Evolutionary conservation across 2,888 invertebrate genomes (phyloP).

Genomic region (Drosophila austrosaltans): DNA sequence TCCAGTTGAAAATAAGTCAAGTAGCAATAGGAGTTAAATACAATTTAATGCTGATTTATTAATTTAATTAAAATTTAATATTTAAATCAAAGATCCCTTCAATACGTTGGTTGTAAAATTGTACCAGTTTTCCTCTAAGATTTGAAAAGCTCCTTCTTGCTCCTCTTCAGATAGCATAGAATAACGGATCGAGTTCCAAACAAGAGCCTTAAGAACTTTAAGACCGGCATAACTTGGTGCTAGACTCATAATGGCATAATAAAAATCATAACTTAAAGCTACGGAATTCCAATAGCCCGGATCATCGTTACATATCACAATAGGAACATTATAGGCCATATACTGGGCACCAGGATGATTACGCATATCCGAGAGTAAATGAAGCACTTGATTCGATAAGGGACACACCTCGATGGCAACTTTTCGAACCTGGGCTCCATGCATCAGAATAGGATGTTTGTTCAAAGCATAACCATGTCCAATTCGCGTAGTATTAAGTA

Average conservation of each 20-base stretch:
- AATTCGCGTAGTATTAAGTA: slow-evolving; percentile 82
- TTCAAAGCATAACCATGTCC: slow-evolving; percentile 82
- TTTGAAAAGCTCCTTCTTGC: slow-evolving; percentile 56
- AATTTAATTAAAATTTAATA: slow-evolving; percentile 1
- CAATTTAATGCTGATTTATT: slow-evolving; percentile 3
- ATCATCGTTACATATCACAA: slow-evolving; percentile 87
- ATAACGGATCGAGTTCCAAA: slow-evolving; percentile 86
- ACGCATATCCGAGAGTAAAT: slow-evolving; percentile 86
- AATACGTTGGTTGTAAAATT: slow-evolving; percentile 75
- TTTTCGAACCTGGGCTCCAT: slow-evolving; percentile 77
- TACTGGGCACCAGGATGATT: slow-evolving; percentile 87
- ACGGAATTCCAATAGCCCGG: slow-evolving; percentile 87
- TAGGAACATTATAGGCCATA: slow-evolving; percentile 85
- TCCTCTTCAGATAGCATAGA: slow-evolving; percentile 72
- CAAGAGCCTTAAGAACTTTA: slow-evolving; percentile 86
- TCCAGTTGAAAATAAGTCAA: background rate
- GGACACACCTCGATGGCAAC: slow-evolving; percentile 83
- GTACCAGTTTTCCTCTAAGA: slow-evolving; percentile 75
- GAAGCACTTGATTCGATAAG: slow-evolving; percentile 84
- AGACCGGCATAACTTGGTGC: slow-evolving; percentile 86
- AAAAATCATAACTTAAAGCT: slow-evolving; percentile 87
- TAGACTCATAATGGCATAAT: slow-evolving; percentile 87
- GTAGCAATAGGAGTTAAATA: background rate
- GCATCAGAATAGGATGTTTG: slow-evolving; percentile 82
- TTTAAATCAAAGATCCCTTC: slow-evolving; percentile 65